These are phyloP conservation scores for Luscinia megarhynchos DNA, from an alignment of 2,797 vertebrate genomes.

Conservation along the genomic window DNA sequence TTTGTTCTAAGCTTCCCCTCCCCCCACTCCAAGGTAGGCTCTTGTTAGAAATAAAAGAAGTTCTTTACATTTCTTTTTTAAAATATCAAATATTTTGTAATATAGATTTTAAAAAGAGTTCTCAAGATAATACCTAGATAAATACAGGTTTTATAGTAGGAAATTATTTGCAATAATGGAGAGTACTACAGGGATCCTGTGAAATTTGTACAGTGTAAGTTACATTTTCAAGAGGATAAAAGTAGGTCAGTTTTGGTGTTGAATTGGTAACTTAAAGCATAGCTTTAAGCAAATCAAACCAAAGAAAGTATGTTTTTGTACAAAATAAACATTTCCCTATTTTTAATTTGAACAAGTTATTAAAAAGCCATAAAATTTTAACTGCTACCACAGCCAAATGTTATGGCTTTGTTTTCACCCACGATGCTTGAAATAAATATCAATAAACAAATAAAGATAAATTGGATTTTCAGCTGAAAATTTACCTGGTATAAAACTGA, in stretches of 20 bases:
- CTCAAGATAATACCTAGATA: background rate
- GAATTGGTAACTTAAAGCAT: background rate
- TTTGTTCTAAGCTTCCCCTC: background rate
- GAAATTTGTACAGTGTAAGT: background rate
- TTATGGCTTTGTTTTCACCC: background rate
- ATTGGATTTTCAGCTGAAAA: background rate
- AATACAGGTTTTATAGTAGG: background rate
- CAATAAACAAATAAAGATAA: background rate
- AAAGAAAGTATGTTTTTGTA: background rate
- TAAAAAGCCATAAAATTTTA: background rate
- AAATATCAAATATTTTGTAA: background rate
- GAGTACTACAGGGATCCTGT: background rate
- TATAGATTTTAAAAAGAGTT: background rate
- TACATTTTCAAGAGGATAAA: background rate
- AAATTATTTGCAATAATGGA: background rate
- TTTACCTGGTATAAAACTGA: background rate
- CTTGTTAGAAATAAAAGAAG: background rate
- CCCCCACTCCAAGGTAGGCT: background rate
- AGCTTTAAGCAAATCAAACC: background rate
- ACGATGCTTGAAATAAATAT: background rate
- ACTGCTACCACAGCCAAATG: background rate
- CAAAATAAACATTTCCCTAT: background rate
- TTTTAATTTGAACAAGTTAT: background rate
- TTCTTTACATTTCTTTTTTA: background rate
- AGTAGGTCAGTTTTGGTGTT: background rate